Base-by-base conservation (phyloP, 2,888 invertebrate species). In the Andrena marginata region DNA sequence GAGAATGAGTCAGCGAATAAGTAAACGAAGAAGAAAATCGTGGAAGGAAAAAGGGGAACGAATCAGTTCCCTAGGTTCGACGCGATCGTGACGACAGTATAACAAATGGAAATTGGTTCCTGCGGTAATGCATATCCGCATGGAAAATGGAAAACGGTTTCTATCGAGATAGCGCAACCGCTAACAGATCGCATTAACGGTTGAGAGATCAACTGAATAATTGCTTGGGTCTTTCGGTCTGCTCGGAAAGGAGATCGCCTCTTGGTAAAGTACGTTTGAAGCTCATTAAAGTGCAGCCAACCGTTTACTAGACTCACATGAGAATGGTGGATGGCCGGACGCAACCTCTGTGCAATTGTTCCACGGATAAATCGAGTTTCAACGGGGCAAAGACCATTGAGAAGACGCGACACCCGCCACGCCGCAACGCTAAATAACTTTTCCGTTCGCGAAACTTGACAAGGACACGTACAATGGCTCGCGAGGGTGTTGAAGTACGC, bases 41-140 rank as follows among this genome's bases (percentile, higher is more conserved):
- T 26, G 42, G 48, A 29, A 13, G 23, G 20, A 10, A 35, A 26
- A 42, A 48, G 13, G 10, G 16, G 42, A 42, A 16, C 16, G 42
- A 48, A 62, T 51, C 54, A 48, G 65, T 62, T 29, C 13, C 63
- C 42, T 31, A 60, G 56, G n/a, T 49, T 74, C 42, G 60, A 20
- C 23, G 62, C 33, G 20, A 26, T 20, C 49, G 62, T 64, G 33
- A 71, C 62, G 60, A 48, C 42, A 31, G 59, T 29, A 35, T 82
- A 86, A 89, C 80, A 78, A 84, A 86, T 85, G 87, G 74, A 84
- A 87, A 90, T 86, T 89, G 86, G 73, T 87, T 85, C 56, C 72
- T 76, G 84, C 78, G 73, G 84, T 81, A 86, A 81, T 68, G 68
- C 59, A 71, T 65, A 60, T 71, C 72, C 75, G 23, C 69, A 65